Evolutionary conservation across 1,140 invertebrate genomes (phyloP).

Genomic region (Geopemphigus sp.): DNA sequence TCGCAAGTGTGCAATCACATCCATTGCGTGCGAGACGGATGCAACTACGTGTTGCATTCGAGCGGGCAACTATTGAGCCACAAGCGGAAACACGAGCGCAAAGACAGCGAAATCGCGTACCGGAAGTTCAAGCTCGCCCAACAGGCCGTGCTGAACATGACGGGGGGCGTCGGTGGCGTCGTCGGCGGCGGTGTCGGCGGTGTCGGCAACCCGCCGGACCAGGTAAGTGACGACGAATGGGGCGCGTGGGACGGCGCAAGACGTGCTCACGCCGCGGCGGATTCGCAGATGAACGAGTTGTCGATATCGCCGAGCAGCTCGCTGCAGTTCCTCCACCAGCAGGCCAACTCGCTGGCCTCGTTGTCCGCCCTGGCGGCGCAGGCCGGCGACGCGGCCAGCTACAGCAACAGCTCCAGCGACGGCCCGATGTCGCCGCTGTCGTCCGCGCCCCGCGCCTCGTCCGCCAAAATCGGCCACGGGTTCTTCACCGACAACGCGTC

Average conservation of each 20-base stretch:
- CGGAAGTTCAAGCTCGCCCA: conserved; percentile 72
- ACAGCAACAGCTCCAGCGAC: conserved; percentile 59
- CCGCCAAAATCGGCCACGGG: conserved; percentile 11
- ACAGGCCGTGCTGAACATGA: conserved; percentile 55
- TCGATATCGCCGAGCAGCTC: conserved; percentile 50
- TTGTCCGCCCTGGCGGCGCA: conserved; percentile 53
- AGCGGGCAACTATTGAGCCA: conserved; percentile 96
- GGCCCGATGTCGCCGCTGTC: conserved; percentile 52
- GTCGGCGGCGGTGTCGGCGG: too few relatives aligned
- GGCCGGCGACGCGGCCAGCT: conserved; percentile 45
- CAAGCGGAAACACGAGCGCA: conserved; percentile 93
- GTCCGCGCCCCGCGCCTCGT: background rate
- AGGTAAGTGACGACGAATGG: conserved; percentile 58
- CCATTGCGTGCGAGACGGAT: conserved; percentile 93
- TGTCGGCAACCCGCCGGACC: conserved; percentile 55
- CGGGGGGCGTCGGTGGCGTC: conserved; percentile 52
- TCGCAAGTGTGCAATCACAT: conserved; percentile 96
- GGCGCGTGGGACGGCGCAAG: background rate
- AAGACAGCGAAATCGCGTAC: conserved; percentile 82
- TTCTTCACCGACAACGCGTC: conserved; percentile 39
- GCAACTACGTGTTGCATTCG: conserved; percentile 93
- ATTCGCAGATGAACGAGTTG: conserved; percentile 36
- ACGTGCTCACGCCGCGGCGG: background rate
- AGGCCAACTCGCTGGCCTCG: conserved; percentile 53
- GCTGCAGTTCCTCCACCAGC: conserved; percentile 53